phyloP scores from a whole-genome alignment of 2,113 vertebrate species.

The Lipophrys pholis region DNA sequence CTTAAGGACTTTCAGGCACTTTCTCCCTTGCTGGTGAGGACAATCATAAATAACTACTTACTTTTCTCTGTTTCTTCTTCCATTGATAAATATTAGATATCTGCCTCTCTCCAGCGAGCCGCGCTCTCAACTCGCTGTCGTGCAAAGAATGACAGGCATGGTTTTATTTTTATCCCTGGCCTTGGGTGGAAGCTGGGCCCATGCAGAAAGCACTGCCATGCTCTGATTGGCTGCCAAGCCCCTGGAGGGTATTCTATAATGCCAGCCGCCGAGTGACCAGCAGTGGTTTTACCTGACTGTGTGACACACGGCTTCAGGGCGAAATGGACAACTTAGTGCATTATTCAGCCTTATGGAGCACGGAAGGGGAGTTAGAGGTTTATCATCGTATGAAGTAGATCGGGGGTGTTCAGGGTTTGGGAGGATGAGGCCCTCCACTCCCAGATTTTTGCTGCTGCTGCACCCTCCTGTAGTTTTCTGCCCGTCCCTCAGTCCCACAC shows the following conservation, averaged over 20 bases:
- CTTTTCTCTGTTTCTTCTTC: constrained; percentile 28
- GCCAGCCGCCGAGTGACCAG: constrained; percentile 40
- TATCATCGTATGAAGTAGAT: neutral
- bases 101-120: constrained; percentile 18
- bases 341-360: constrained; percentile 25
- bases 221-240: constrained; percentile 67
- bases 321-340: constrained; percentile 27
- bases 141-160: constrained; percentile 50
- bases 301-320: constrained; percentile 34
- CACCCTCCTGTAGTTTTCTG: too few species aligned
- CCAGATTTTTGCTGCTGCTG: too few species aligned
- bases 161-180: constrained; percentile 73
- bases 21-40: constrained; percentile 9
- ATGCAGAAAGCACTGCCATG: constrained; percentile 40
- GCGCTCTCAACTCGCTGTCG: constrained; percentile 31
- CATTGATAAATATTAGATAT: constrained; percentile 73
- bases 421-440: too few species aligned
- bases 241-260: constrained; percentile 55
- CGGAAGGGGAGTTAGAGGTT: neutral
- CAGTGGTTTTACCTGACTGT: constrained; percentile 48
- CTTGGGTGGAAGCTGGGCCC: constrained; percentile 39
- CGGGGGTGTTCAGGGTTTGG: neutral
- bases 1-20: constrained; percentile 25
- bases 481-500: too few species aligned
- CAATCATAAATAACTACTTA: constrained; percentile 49